Evolutionary conservation across 1,140 invertebrate species (phyloP), one percentile per base, ranked within the genome.

Genomic region (Panagrolaimus sp.): DNA sequence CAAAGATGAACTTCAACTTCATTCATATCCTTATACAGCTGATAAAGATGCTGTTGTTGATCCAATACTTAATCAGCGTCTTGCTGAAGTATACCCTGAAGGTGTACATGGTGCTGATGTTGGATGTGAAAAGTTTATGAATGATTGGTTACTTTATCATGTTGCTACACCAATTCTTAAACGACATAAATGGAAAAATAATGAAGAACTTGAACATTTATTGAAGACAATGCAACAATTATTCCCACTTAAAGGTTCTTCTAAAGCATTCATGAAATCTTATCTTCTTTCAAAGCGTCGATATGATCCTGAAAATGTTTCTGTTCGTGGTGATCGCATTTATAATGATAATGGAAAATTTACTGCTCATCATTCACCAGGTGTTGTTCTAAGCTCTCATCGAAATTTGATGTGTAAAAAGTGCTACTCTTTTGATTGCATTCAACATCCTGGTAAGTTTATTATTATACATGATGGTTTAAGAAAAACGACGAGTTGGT

Each of bases 11-110:
- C 71, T 45, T 31, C 75, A 76, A 1, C 72, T 76, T 20, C 79
- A 76, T 9, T 76, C 79, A 62, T 62, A 79, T 27, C 74, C 74
- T 9, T 76, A 75, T 47, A 31, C 79, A 25, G 76, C 72, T 16
- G 76, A 78, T 53, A 38, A 38, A 4, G 51, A 57, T 20, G n/a
- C n/a, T n/a, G 8, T 57, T 27, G 27, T 11, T 27, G 51, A 57
- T 13, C 13, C 9, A 1, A 31, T 42, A 13, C 63, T 66, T 13
- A 73, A 75, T 25, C 63, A 78, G 27, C 42, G 77, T 2, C 63
- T 76, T 9, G 67, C 75, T 61, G 62, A 73, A 31, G 67, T 67
- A 14, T 76, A 79, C 48, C 72, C 63, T 14, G 74, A 76, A 38
- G 74, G 74, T 5, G 76, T 76, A 65, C 74, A 76, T 42, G 74